phyloP scores from a whole-genome alignment of 2,888 invertebrate species.

The Zygaena filipendulae region DNA sequence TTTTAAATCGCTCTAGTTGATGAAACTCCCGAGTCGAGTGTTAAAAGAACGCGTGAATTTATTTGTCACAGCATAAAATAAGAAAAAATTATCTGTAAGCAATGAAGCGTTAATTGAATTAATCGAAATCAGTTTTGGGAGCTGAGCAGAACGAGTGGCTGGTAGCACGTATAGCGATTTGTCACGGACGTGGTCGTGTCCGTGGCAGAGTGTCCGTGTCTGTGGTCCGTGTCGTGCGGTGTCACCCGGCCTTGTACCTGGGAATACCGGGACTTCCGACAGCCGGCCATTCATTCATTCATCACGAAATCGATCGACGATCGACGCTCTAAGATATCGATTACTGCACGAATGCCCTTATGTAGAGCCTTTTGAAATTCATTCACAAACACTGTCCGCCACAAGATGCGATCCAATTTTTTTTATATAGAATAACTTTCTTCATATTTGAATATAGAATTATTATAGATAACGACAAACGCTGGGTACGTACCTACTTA shows the following conservation, averaged over 20 bases:
- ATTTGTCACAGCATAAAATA: too few relatives aligned
- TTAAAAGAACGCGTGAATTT: too few relatives aligned
- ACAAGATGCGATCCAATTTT: too few relatives aligned
- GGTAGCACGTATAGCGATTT: slow-evolving; percentile 54
- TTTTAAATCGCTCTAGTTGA: slow-evolving; percentile 1
- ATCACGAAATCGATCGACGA: slow-evolving; percentile 54
- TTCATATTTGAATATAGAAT: too few relatives aligned
- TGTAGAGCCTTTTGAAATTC: slow-evolving; percentile 25
- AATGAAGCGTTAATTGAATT: slow-evolving; percentile 54
- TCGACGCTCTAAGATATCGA: slow-evolving; percentile 53
- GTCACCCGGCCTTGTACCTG: slow-evolving; percentile 17
- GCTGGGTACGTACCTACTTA: too few relatives aligned
- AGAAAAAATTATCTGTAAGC: neutral
- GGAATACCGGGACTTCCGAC: slow-evolving; percentile 44
- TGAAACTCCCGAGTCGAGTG: too few relatives aligned
- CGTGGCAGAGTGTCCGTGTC: slow-evolving; percentile 1
- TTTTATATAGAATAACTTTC: too few relatives aligned
- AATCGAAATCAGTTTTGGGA: slow-evolving; percentile 44
- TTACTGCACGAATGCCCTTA: slow-evolving; percentile 43
- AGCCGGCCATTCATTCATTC: too few relatives aligned
- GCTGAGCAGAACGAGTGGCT: slow-evolving; percentile 40
- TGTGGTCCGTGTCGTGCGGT: slow-evolving; percentile 15
- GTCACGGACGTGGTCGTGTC: slow-evolving; percentile 48
- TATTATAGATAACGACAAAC: too few relatives aligned
- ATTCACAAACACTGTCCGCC: too few relatives aligned